These are phyloP conservation scores for Aulostomus chinensis DNA, from an alignment of 2,797 vertebrate species.

Conservation along the genomic window DNA sequence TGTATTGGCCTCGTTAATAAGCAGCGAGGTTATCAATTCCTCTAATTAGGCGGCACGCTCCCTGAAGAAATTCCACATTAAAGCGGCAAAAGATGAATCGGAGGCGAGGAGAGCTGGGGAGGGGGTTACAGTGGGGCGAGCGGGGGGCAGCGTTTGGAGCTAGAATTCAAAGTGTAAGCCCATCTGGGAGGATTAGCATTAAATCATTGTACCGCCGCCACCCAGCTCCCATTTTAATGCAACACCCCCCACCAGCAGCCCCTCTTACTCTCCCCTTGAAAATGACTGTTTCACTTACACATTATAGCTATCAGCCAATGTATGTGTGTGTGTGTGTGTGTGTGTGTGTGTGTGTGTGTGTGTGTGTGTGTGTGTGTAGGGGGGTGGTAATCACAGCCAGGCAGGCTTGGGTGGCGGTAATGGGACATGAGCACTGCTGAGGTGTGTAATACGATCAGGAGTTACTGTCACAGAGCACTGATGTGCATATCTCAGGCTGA, in stretches of 20 bases:
- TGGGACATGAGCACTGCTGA: conserved; percentile 75
- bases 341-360: conserved; percentile 8
- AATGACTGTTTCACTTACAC: conserved; percentile 67
- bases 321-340: conserved; percentile 9
- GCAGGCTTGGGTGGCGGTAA: conserved; percentile 62
- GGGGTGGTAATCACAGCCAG: conserved; percentile 58
- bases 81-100: conserved; percentile 86
- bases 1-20: conserved; percentile 98
- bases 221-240: conserved; percentile 41
- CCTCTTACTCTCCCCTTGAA: conserved; percentile 43
- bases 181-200: conserved; percentile 72
- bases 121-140: conserved; percentile 20
- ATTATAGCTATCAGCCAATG: conserved; percentile 53
- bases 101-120: conserved; percentile 68
- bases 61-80: conserved; percentile 95
- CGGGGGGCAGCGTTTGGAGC: conserved; percentile 37
- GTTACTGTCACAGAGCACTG: conserved; percentile 75
- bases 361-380: conserved; percentile 8
- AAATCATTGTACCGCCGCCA: conserved; percentile 54
- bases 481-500: conserved; percentile 77
- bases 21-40: conserved; percentile 96
- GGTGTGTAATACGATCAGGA: conserved; percentile 80
- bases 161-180: conserved; percentile 64
- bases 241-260: conserved; percentile 31
- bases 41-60: conserved; percentile 94